Percentiles rank a stretch among this genome's conserved stretches.
These are phyloP conservation scores for Yponomeuta malinellus DNA, from an alignment of 2,888 invertebrate species.

Conservation along the genomic window DNA sequence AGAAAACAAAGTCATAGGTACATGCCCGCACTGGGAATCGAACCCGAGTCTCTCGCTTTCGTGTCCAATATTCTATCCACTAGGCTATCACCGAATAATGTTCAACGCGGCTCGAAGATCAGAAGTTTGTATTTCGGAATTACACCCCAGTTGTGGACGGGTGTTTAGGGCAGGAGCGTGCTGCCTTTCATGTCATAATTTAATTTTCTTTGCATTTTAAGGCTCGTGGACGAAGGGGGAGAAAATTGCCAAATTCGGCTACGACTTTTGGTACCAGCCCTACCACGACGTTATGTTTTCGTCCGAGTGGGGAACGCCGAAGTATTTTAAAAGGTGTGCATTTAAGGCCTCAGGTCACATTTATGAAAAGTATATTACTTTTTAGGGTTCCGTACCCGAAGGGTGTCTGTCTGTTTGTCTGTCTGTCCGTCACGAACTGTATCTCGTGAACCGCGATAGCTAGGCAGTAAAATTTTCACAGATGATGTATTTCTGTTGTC, in stretches of 20 bases:
- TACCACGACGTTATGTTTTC: conserved; percentile 93
- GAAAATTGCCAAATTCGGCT: conserved; percentile 84
- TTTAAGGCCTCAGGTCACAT: not conserved
- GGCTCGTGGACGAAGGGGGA: conserved; percentile 85
- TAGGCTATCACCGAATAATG: too few relatives aligned
- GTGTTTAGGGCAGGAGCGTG: conserved; percentile 14
- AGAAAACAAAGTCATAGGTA: too few relatives aligned
- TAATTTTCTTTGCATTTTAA: conserved; percentile 29
- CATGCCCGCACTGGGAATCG: too few relatives aligned
- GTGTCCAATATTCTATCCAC: too few relatives aligned
- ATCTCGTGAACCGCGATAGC: too few relatives aligned
- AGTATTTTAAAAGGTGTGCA: conserved; percentile 78
- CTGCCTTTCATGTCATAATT: conserved; percentile 10
- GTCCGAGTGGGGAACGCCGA: conserved; percentile 95
- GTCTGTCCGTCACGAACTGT: too few relatives aligned
- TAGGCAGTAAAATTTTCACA: too few relatives aligned
- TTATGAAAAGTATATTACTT: not conserved
- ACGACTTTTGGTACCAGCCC: conserved; percentile 99
- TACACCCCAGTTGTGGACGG: conserved; percentile 16
- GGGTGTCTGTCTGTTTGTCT: too few relatives aligned
- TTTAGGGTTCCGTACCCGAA: too few relatives aligned
- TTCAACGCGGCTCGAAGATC: not conserved
- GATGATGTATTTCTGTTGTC: too few relatives aligned
- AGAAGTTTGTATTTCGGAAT: not conserved
- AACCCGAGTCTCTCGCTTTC: too few relatives aligned